Conservation (phyloP, 2,113 vertebrate species). For the Boulengeromyrus knoepffleri region DNA sequence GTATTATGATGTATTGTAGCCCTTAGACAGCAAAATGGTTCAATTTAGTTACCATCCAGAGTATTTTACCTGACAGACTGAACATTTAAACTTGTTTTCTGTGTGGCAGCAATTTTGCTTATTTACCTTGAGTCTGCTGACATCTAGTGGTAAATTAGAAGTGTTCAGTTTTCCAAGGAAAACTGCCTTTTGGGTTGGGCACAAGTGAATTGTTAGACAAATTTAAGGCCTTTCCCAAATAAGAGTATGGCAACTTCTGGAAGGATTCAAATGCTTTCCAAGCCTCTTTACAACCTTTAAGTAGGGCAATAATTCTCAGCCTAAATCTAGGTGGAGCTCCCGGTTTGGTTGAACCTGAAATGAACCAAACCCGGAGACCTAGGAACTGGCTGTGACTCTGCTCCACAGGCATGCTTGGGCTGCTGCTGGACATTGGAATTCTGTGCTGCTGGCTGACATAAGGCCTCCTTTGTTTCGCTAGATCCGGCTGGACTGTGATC, state of each 20-base stretch:
- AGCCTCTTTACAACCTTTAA: neutral
- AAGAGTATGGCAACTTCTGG: neutral
- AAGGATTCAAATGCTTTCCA: neutral
- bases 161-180: neutral
- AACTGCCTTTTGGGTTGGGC: neutral
- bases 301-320: neutral
- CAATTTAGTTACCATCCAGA: neutral
- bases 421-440: neutral
- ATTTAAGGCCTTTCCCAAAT: neutral
- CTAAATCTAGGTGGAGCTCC: neutral
- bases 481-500: conserved; percentile 20
- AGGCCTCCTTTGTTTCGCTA: conserved; percentile 31
- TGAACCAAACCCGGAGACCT: neutral
- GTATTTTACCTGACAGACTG: neutral
- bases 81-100: neutral
- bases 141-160: conserved; percentile 36
- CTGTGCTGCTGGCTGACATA: conserved; percentile 22
- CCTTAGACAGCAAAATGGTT: neutral
- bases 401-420: neutral
- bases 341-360: neutral
- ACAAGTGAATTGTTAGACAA: neutral
- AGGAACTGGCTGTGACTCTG: neutral
- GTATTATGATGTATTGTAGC: neutral
- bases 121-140: conserved; percentile 28
- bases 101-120: neutral